A percentile compares a stretch with the other conserved stretches of the same genome.
Conservation (phyloP, 2,888 invertebrate genomes). For the Loripinus fragilis region DNA sequence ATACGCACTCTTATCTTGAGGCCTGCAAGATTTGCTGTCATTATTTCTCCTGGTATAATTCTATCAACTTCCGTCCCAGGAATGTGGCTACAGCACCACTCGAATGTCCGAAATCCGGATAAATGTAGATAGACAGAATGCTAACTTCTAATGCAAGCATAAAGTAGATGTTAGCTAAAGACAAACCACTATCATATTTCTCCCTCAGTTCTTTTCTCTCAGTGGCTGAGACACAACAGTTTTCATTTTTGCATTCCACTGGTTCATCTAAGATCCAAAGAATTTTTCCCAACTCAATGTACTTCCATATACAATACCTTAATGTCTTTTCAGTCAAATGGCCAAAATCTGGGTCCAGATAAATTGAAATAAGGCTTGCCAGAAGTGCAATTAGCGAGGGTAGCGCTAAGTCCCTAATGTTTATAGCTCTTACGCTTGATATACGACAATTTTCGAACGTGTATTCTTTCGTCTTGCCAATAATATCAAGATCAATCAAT, state of each 20-base stretch:
- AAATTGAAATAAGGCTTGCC: neutral
- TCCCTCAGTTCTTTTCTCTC: neutral
- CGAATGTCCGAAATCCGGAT: neutral
- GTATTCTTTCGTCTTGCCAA: neutral
- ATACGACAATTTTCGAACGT: neutral
- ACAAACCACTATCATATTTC: neutral
- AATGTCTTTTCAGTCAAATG: neutral
- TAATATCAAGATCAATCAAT: neutral
- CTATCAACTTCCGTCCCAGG: neutral
- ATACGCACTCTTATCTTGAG: too few relatives aligned
- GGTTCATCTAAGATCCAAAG: neutral
- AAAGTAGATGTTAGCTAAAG: neutral
- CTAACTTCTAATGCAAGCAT: neutral
- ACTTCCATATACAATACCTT: neutral
- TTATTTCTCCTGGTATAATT: neutral
- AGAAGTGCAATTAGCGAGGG: neutral
- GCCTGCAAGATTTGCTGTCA: too few relatives aligned
- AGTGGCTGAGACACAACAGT: too few relatives aligned
- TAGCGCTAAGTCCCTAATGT: neutral
- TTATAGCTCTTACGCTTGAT: neutral
- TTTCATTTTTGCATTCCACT: neutral
- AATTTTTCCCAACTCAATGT: neutral
- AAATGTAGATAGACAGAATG: neutral
- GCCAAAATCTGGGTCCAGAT: neutral
- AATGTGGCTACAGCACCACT: neutral